Base-by-base conservation (phyloP, 2,113 vertebrate species). In the Conger conger region DNA sequence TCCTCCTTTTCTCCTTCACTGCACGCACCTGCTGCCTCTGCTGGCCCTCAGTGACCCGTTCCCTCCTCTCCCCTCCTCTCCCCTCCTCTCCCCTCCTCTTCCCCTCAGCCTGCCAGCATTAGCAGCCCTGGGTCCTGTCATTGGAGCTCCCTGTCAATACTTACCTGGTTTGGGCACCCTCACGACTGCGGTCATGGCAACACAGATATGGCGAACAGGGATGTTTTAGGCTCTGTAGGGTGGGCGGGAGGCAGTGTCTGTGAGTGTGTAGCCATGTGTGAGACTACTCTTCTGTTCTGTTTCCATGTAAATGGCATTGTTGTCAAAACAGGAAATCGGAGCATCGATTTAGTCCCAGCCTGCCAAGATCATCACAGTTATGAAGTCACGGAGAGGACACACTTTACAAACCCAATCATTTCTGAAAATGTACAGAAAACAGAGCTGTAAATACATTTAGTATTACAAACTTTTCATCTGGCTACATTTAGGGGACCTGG, bases 111-210 rank as follows among this genome's bases (percentile, higher is more conserved):
- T 63, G 20, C 20, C 20, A 89, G 91, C 93, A 95, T 94, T 92
- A 92, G 94, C 93, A 93, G 91, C 85, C 93, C 92, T 89, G 89
- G 91, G 89, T 90, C 88, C 86, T 94, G 94, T 94, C 93, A 95
- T 92, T 93, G 93, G 93, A 95, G 94, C 94, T 94, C 88, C 86
- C 93, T 92, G 94, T 95, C 94, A 92, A 95, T 94, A 95, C 94
- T 94, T 94, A 95, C 94, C 93, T 94, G 93, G 94, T 95, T 95
- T 95, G 92, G 91, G 91, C 92, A 93, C 91, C 92, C 92, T 91
- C 89, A 87, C 90, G 54, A 88, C 90, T 93, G 92, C 91, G 93
- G 93, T 93, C 90, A 89, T 87, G 63, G 73, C 78, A 45, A 79
- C 35, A 8, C 33, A 54, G 50, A 54, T 33, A 60, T 33, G 57